Evolutionary conservation across 2,113 vertebrate genomes (phyloP).

Genomic region (Gymnobelideus leadbeateri): DNA sequence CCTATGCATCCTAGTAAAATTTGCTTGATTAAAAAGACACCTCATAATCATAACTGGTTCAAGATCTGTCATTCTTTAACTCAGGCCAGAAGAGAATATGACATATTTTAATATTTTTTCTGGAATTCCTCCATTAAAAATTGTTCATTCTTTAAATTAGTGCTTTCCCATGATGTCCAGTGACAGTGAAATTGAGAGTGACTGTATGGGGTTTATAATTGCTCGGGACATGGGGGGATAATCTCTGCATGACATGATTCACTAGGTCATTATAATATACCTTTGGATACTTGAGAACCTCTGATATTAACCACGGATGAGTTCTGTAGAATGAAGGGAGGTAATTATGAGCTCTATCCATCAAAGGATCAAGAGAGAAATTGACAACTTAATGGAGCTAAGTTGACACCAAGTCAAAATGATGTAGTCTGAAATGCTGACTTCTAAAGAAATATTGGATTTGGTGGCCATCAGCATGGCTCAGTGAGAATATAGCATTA

Average conservation of each 20-base stretch:
- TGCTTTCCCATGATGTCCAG: background rate
- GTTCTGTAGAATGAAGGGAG: background rate
- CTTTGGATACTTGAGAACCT: background rate
- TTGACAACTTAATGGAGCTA: background rate
- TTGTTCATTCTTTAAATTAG: background rate
- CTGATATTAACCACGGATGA: background rate
- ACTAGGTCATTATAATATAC: background rate
- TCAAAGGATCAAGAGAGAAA: background rate
- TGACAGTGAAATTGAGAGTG: constrained; percentile 1
- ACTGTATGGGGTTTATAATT: background rate
- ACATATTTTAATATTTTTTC: background rate
- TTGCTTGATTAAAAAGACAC: background rate
- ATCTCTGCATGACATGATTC: background rate
- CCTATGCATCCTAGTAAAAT: background rate
- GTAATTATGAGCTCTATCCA: constrained; percentile 1
- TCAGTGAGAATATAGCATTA: background rate
- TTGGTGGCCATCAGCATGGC: background rate
- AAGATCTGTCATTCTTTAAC: background rate
- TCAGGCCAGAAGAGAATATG: background rate
- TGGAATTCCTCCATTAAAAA: background rate
- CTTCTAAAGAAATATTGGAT: background rate
- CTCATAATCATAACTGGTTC: background rate
- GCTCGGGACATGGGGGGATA: background rate
- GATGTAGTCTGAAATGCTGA: background rate
- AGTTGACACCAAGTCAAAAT: background rate